Evolutionary conservation across 2,888 invertebrate genomes (phyloP).

Genomic region (Bugula neritina): DNA sequence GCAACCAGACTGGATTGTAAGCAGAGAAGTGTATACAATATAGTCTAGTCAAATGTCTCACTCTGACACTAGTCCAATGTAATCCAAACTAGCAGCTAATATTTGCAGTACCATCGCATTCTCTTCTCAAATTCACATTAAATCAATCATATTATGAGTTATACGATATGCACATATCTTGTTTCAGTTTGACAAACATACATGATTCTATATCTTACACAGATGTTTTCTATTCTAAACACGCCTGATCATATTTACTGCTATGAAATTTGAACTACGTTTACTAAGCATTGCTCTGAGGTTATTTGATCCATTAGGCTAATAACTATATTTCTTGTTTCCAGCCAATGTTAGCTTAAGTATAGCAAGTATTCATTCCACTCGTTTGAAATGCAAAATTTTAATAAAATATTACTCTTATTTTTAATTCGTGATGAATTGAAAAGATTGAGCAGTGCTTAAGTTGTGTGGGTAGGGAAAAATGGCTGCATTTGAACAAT

Average conservation of each 20-base stretch:
- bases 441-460: no score
- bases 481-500: slow-evolving; percentile 20
- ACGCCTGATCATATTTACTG: slow-evolving; percentile 14
- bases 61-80: not conserved
- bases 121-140: slow-evolving; percentile 14
- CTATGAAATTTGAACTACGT: slow-evolving; percentile 2
- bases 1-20: no score
- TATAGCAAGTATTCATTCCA: not conserved
- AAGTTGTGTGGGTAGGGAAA: no score
- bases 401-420: not conserved
- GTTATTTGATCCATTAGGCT: slow-evolving; percentile 1
- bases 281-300: not conserved
- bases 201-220: slow-evolving; percentile 9
- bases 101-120: slow-evolving; percentile 19
- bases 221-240: slow-evolving; percentile 24
- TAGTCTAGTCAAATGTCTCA: no score
- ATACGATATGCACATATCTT: slow-evolving; percentile 16
- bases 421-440: not conserved
- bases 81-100: slow-evolving; percentile 5
- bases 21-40: no score
- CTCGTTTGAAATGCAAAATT: not conserved
- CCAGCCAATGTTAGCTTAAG: not conserved
- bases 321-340: not conserved
- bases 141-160: slow-evolving; percentile 26
- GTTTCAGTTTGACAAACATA: slow-evolving; percentile 18